These are phyloP conservation scores for Physocephala rufipes DNA, from an alignment of 2,888 invertebrate genomes.

Conservation along the genomic window DNA sequence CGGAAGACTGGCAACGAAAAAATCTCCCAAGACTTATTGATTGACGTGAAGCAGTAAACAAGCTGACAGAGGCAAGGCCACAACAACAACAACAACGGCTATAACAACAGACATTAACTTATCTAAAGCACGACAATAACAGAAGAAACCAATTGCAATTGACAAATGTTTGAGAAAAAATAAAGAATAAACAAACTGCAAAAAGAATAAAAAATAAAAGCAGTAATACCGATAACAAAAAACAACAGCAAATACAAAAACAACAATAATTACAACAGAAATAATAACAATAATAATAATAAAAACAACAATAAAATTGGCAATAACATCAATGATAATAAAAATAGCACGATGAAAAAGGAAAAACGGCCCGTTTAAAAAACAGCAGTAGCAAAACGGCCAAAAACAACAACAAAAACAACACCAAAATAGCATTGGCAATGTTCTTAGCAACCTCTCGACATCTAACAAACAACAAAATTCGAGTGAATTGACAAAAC, in stretches of 20 bases:
- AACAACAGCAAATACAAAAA: background rate
- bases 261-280: slow-evolving; percentile 3
- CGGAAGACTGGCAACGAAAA: too few species aligned
- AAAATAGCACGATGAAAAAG: too few species aligned
- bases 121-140: background rate
- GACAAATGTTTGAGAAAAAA: background rate
- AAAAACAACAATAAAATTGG: background rate
- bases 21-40: slow-evolving; percentile 5
- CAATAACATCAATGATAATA: background rate
- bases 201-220: slow-evolving; percentile 7
- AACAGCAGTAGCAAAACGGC: too few species aligned
- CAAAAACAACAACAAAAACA: background rate
- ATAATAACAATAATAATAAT: background rate
- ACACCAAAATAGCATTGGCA: background rate
- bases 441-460: background rate
- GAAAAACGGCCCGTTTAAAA: too few species aligned
- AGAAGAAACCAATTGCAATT: background rate
- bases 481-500: too few species aligned
- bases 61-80: slow-evolving; percentile 12
- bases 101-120: background rate
- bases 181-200: background rate
- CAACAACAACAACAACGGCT: slow-evolving; percentile 26
- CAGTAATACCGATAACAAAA: background rate
- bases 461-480: too few species aligned
- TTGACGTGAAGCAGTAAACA: background rate